These are phyloP conservation scores for Cataglyphis hispanica DNA, from an alignment of 1,140 invertebrate genomes.

Conservation along the genomic window DNA sequence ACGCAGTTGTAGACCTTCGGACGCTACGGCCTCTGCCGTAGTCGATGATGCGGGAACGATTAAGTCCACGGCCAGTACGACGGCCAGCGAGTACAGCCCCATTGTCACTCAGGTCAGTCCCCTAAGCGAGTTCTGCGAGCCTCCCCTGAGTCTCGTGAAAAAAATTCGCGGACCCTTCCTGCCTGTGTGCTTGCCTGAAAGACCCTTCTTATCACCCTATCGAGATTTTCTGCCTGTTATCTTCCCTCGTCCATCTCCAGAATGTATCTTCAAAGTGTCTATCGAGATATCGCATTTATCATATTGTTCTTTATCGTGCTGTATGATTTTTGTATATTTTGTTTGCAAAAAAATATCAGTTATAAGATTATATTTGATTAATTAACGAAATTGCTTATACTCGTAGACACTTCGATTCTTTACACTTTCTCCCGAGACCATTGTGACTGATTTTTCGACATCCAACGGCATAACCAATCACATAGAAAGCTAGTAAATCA, in stretches of 20 bases:
- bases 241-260: background rate
- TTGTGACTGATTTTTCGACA: slow-evolving; percentile 60
- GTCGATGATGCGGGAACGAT: slow-evolving; percentile 82
- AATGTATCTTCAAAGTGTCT: slow-evolving; percentile 52
- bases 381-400: background rate
- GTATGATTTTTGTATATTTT: background rate
- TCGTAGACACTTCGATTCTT: slow-evolving; percentile 53
- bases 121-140: slow-evolving; percentile 65
- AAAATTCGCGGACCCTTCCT: slow-evolving; percentile 62
- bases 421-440: slow-evolving; percentile 32
- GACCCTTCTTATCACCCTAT: slow-evolving; percentile 54
- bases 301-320: background rate
- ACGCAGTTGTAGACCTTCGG: slow-evolving; percentile 85
- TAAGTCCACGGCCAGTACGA: slow-evolving; percentile 84
- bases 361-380: background rate
- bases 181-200: slow-evolving; percentile 82
- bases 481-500: slow-evolving; percentile 78
- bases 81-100: slow-evolving; percentile 85
- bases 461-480: slow-evolving; percentile 68
- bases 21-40: slow-evolving; percentile 76
- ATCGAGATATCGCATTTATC: slow-evolving; percentile 42
- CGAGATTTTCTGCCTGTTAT: slow-evolving; percentile 63
- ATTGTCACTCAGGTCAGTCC: slow-evolving; percentile 85
- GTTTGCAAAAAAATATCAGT: slow-evolving; percentile 17
- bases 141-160: slow-evolving; percentile 4